phyloP scores from a whole-genome alignment of 2,797 vertebrate genomes.

The Leptodon cayanensis region DNA sequence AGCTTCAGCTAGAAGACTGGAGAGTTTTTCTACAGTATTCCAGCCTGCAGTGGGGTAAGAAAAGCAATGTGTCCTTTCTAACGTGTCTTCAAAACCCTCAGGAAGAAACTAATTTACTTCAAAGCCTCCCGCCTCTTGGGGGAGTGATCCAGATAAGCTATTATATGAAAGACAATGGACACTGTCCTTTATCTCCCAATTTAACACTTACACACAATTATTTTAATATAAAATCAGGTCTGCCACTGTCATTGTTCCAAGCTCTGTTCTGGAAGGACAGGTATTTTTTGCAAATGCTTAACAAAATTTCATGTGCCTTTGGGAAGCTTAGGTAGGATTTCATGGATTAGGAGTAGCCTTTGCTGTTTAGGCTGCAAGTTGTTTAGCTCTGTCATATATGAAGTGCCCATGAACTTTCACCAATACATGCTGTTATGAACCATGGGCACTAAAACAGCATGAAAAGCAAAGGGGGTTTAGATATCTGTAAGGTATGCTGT shows the following conservation, averaged over 20 bases:
- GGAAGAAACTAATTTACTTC: not conserved
- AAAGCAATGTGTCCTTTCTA: not conserved
- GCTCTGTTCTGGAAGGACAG: not conserved
- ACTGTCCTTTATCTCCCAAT: not conserved
- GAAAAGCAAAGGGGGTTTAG: not conserved
- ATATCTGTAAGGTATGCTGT: not conserved
- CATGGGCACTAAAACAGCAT: not conserved
- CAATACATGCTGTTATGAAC: not conserved
- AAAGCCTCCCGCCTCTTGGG: not conserved
- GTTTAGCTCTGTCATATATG: not conserved
- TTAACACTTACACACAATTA: not conserved
- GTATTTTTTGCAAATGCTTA: not conserved
- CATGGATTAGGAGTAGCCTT: not conserved
- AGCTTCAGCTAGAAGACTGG: not conserved
- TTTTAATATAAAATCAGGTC: not conserved
- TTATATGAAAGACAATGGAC: not conserved
- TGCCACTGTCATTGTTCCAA: not conserved
- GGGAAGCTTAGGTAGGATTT: not conserved
- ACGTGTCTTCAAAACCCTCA: not conserved
- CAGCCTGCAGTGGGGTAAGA: not conserved
- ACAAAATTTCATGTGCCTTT: not conserved
- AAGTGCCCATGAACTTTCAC: not conserved
- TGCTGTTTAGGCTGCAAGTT: not conserved
- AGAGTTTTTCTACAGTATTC: not conserved
- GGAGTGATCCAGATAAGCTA: not conserved